Conservation (phyloP, 2,888 invertebrate genomes). For the Ceriagrion tenellum region DNA sequence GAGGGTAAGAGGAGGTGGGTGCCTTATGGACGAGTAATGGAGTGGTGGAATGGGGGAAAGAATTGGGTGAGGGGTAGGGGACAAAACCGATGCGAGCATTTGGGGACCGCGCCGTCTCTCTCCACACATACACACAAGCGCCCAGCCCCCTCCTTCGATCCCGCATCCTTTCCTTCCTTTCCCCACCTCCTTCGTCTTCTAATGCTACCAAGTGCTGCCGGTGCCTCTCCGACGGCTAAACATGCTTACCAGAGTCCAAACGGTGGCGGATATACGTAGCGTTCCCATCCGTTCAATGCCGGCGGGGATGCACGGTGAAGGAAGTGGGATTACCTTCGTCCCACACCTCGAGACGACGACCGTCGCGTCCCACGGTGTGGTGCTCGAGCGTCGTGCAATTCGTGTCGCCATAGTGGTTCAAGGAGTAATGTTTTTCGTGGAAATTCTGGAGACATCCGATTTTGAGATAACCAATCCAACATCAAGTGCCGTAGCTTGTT, state of each 20-base stretch:
- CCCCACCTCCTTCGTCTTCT: not conserved
- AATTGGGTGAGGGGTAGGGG: not conserved
- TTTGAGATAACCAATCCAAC: not conserved
- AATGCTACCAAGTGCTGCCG: not conserved
- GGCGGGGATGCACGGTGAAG: not conserved
- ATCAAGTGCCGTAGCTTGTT: not conserved
- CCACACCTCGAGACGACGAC: not conserved
- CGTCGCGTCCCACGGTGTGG: not conserved
- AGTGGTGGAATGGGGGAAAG: not conserved
- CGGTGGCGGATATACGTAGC: not conserved
- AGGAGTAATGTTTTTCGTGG: not conserved
- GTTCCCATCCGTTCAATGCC: not conserved
- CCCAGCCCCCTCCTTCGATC: too few relatives aligned
- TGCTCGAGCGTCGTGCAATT: not conserved
- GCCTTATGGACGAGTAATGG: not conserved
- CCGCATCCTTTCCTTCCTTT: not conserved
- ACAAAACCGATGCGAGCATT: constrained; percentile 61
- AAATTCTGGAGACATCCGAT: not conserved
- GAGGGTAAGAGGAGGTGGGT: not conserved
- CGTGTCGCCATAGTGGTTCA: not conserved
- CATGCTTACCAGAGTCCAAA: not conserved
- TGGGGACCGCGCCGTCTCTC: constrained; percentile 15
- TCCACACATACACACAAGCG: too few relatives aligned
- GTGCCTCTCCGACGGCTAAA: not conserved
- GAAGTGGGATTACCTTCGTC: not conserved